Percentiles rank a stretch among this genome's conserved stretches.
Evolutionary conservation across 1,140 invertebrate species (phyloP).

Genomic region (Chionoecetes opilio): DNA sequence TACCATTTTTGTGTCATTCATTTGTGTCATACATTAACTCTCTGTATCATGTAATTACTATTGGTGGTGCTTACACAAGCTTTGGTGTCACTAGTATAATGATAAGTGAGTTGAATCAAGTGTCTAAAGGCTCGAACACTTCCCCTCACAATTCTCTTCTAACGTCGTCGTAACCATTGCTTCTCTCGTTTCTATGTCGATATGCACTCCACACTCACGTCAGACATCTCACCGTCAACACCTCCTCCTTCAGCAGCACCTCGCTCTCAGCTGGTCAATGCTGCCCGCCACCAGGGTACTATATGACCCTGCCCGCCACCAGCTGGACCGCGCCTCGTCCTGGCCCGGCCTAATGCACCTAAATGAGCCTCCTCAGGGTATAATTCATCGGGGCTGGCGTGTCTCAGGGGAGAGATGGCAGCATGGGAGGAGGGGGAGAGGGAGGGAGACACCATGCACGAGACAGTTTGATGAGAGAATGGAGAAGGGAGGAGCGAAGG

Average conservation of each 20-base stretch:
- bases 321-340: neutral
- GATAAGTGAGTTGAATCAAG: too few relatives aligned
- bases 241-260: neutral
- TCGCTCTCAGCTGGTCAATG: too few relatives aligned
- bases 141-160: too few relatives aligned
- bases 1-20: too few relatives aligned
- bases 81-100: too few relatives aligned
- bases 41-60: too few relatives aligned
- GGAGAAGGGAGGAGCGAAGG: neutral
- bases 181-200: too few relatives aligned
- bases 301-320: neutral
- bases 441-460: neutral
- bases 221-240: neutral
- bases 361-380: neutral
- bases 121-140: too few relatives aligned
- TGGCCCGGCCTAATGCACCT: neutral
- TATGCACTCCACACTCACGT: neutral
- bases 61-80: too few relatives aligned
- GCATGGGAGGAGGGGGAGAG: neutral
- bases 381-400: neutral
- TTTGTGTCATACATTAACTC: too few relatives aligned
- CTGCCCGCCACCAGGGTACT: too few relatives aligned
- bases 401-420: neutral
- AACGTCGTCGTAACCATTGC: too few relatives aligned
- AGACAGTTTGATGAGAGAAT: constrained; percentile 28